Evolutionary conservation across 2,888 invertebrate species (phyloP).

Genomic region (Pollenia angustigena): DNA sequence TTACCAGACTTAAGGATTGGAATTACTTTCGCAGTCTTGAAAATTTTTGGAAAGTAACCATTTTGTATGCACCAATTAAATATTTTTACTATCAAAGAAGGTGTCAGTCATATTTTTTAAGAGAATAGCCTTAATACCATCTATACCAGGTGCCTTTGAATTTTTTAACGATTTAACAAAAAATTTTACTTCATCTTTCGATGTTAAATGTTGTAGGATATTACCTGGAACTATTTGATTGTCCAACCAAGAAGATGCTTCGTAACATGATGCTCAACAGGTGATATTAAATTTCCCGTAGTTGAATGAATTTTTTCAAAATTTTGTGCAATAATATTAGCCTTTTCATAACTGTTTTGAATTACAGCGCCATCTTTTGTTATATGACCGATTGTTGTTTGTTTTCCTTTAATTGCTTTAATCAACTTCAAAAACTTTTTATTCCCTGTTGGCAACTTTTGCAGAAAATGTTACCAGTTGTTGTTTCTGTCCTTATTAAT

Average conservation of each 20-base stretch:
- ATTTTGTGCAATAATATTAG: no score
- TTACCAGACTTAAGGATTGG: background rate
- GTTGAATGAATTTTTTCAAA: background rate
- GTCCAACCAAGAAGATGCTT: constrained; percentile 16
- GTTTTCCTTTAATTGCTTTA: constrained; percentile 15
- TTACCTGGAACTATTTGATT: background rate
- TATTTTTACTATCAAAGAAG: background rate
- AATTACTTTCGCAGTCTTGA: background rate
- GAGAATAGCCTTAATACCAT: constrained; percentile 5
- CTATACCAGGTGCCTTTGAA: constrained; percentile 8
- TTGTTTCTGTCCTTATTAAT: constrained; percentile 11
- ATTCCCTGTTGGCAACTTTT: constrained; percentile 16
- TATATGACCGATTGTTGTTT: no score
- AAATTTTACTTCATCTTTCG: constrained; percentile 3
- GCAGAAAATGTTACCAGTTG: background rate
- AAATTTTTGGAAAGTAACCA: background rate
- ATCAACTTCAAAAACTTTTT: constrained; percentile 37
- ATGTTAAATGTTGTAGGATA: background rate
- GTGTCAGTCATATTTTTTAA: constrained; percentile 8
- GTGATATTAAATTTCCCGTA: background rate
- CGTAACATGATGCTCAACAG: background rate
- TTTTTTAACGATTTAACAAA: constrained; percentile 8
- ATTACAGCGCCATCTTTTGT: no score
- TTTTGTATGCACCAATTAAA: background rate
- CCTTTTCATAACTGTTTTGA: no score